Evolutionary conservation across 2,888 invertebrate species (phyloP), one percentile per base, ranked within the genome.

Genomic region (Flexamia atlantica): DNA sequence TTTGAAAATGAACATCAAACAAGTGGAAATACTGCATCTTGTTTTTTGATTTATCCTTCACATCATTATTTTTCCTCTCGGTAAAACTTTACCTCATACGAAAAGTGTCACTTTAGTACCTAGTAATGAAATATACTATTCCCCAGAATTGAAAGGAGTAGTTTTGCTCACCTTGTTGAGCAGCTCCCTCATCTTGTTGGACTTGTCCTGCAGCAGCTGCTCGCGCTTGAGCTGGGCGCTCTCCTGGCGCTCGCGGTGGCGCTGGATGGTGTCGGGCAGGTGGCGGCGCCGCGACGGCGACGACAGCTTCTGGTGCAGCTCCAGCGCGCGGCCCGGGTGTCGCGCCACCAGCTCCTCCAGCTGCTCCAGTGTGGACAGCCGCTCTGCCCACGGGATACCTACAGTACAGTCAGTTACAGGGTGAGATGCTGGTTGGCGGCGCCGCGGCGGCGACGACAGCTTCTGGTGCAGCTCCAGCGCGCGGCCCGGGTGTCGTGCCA

Each of bases 381-480:
- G 96, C 96, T 1, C 86, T 12, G 84, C 83, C 85, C 84, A 86
- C 1, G 83, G 84, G 17, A 86, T 82, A 32, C 84, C 86, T 86
- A 68, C 25, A 40, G 12, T 12, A 40, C 40, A 5, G n/a, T n/a
- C n/a, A n/a, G n/a, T n/a, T n/a, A n/a, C n/a, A n/a, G n/a, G 5
- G 42, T 46, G 46, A 60, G 40, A 81, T n/a, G 3, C 5, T 20
- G n/a, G n/a, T n/a, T 96, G 95, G 53, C 96, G 92, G 82, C 95
- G 93, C n/a, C 97, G 92, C 0, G 97, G 96, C 0, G 98, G 98
- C 72, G 97, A 97, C 0, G 97, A 97, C 0, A 99, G 91, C 89
- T 98, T 99, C 87, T 98, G 97, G 90, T 98, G 98, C 68, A 99
- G 92, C 87, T 98, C 97, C 85, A 97, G 94, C 0, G 97, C 98